These are phyloP conservation scores for Nannoperca australis DNA, from an alignment of 2,797 vertebrate species.

Conservation along the genomic window DNA sequence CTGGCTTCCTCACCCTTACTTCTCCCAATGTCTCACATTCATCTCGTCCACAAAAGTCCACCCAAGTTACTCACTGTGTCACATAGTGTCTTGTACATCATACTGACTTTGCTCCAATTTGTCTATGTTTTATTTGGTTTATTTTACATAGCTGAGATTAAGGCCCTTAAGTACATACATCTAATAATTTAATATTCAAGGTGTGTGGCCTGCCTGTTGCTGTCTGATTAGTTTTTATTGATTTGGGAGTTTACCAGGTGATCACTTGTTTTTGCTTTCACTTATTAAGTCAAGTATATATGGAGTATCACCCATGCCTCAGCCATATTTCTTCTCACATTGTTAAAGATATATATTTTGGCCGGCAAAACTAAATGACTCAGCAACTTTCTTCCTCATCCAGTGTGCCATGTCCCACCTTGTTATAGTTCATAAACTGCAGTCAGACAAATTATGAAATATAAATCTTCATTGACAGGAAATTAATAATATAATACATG, in stretches of 20 bases:
- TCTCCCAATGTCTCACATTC: conserved; percentile 30
- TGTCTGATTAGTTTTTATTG: not conserved
- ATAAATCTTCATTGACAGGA: not conserved
- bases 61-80: not conserved
- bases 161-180: not conserved
- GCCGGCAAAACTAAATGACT: not conserved
- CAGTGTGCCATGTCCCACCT: not conserved
- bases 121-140: not conserved
- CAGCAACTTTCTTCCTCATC: not conserved
- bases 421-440: not conserved
- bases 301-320: not conserved
- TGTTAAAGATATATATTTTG: not conserved
- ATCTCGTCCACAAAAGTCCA: conserved; percentile 32
- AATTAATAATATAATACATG: not conserved
- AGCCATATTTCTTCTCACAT: not conserved
- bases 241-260: not conserved
- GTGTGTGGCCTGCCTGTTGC: not conserved
- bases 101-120: conserved; percentile 3
- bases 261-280: not conserved
- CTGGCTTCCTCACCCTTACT: conserved; percentile 29
- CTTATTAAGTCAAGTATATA: not conserved
- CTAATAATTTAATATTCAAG: not conserved
- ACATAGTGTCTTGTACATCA: conserved; percentile 15
- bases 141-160: not conserved
- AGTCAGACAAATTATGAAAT: not conserved